These are phyloP conservation scores for Montipora efflorescens DNA, from an alignment of 64 coral and sea anemone genomes.

Conservation along the genomic window DNA sequence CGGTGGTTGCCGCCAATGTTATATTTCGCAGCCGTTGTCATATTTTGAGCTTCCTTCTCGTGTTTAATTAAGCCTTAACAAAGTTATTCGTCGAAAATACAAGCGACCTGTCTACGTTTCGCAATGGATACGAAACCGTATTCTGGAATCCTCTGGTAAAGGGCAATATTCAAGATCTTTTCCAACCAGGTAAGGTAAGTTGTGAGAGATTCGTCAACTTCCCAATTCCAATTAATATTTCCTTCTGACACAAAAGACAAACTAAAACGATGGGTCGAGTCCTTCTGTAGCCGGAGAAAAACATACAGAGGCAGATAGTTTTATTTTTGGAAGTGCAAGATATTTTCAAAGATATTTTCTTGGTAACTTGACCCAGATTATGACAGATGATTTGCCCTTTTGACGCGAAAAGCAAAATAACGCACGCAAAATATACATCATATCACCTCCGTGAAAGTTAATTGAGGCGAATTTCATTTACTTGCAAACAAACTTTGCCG, in stretches of 20 bases:
- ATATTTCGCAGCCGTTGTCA: no score
- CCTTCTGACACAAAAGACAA: not conserved
- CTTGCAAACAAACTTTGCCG: constrained; percentile 20
- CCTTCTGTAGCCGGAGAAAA: not conserved
- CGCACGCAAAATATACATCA: constrained; percentile 9
- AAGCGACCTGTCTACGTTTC: no score
- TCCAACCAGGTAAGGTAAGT: not conserved
- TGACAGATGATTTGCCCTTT: constrained; percentile 17
- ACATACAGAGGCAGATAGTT: not conserved
- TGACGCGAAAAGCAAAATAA: constrained; percentile 23
- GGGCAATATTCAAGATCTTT: no score
- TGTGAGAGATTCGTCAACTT: not conserved
- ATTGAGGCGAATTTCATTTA: constrained; percentile 41
- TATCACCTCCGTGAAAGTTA: constrained; percentile 1
- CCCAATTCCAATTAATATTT: constrained; percentile 31
- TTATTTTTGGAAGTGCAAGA: not conserved
- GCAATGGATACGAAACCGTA: no score
- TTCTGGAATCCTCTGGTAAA: no score
- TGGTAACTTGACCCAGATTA: no score
- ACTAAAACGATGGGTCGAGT: not conserved
- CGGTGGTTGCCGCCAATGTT: no score
- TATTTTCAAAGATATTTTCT: not conserved
- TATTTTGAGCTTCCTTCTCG: no score
- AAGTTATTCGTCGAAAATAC: no score
- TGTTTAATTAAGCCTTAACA: no score